phyloP scores from a whole-genome alignment of 1,140 invertebrate genomes.

The Gryon sp. region DNA sequence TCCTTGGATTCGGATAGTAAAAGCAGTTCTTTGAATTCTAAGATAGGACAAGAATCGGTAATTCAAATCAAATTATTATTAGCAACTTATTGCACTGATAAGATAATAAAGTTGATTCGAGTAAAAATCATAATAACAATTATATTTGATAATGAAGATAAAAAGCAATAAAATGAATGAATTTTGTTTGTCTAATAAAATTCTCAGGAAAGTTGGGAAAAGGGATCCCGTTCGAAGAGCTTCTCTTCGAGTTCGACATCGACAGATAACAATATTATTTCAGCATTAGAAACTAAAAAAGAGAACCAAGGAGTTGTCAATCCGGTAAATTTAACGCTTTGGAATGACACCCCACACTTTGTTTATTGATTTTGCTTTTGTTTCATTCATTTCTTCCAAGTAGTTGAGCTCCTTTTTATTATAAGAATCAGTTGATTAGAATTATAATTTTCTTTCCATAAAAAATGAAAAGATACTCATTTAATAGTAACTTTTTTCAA shows the following conservation, averaged over 20 bases:
- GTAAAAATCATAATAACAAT: not conserved
- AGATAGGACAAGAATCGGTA: conserved; percentile 88
- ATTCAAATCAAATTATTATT: conserved; percentile 56
- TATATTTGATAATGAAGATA: not conserved
- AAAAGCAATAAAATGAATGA: not conserved
- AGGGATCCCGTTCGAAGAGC: conserved; percentile 82
- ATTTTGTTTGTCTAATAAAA: conserved; percentile 10
- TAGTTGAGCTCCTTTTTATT: too few relatives aligned
- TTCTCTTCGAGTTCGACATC: conserved; percentile 83
- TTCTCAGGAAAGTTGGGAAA: conserved; percentile 79
- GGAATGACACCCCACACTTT: conserved; percentile 44
- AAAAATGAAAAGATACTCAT: too few relatives aligned
- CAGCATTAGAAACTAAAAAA: conserved; percentile 78
- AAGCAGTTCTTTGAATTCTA: conserved; percentile 90
- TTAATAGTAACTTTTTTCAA: too few relatives aligned
- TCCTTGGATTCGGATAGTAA: conserved; percentile 90
- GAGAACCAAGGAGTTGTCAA: conserved; percentile 75
- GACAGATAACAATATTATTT: conserved; percentile 82
- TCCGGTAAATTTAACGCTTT: conserved; percentile 73
- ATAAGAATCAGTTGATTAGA: too few relatives aligned
- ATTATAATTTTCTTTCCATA: too few relatives aligned
- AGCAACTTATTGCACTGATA: not conserved
- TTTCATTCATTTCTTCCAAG: conserved; percentile 10
- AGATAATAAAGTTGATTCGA: too few relatives aligned
- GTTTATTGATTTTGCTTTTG: conserved; percentile 5